These are phyloP conservation scores for Crambe crambe DNA, from an alignment of 37 sponge, comb jelly and placozoan species.

Conservation along the genomic window DNA sequence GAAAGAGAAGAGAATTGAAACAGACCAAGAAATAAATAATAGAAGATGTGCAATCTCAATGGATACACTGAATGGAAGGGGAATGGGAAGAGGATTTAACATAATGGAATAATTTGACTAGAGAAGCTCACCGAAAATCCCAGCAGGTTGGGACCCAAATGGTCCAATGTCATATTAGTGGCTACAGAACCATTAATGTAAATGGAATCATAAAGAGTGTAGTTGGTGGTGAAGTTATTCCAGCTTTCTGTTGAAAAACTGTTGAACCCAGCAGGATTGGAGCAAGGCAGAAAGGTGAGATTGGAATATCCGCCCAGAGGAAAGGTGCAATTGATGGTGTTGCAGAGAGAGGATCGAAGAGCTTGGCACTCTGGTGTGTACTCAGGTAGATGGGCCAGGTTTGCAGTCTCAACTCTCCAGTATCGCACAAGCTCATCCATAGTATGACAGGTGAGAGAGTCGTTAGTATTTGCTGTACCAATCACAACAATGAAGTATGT, in stretches of 20 bases:
- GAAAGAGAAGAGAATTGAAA: too few species aligned
- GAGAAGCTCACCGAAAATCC: not conserved
- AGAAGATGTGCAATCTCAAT: too few species aligned
- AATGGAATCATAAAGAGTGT: not conserved
- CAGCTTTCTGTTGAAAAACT: not conserved
- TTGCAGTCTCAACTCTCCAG: not conserved
- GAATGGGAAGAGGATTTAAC: too few species aligned
- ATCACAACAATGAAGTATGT: not conserved
- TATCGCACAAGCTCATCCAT: not conserved
- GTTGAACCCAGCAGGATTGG: not conserved
- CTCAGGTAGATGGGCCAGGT: not conserved
- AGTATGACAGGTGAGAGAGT: not conserved
- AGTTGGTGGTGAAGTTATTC: not conserved
- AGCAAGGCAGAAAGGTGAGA: not conserved
- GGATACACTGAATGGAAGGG: too few species aligned
- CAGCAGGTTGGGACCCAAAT: not conserved
- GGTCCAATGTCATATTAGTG: not conserved
- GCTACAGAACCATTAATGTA: not conserved
- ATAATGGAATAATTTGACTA: too few species aligned
- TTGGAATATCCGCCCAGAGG: not conserved
- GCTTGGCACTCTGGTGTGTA: not conserved
- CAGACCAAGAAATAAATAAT: too few species aligned
- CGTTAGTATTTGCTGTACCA: not conserved
- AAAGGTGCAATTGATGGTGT: not conserved
- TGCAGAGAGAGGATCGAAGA: not conserved